Conservation (phyloP, 1,140 invertebrate species). For the Globodera ellingtonae region DNA sequence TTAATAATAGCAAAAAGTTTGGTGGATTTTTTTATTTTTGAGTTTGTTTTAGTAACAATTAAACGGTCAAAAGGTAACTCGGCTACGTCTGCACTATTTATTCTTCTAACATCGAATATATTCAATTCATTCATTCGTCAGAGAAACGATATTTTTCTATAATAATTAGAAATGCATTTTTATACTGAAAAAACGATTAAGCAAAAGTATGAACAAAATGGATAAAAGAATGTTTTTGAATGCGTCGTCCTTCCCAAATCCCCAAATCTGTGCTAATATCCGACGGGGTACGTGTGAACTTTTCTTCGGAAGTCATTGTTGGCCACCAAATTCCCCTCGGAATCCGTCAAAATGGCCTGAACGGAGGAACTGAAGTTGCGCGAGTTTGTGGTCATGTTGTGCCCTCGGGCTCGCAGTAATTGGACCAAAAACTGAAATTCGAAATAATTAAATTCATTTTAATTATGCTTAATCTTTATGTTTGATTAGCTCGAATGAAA, state of each 20-base stretch:
- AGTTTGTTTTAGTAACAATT: too few relatives aligned
- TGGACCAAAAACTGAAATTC: slow-evolving; percentile 41
- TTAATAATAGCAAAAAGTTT: too few relatives aligned
- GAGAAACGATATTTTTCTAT: too few relatives aligned
- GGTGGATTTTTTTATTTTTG: too few relatives aligned
- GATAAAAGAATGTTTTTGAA: neutral
- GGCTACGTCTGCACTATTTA: too few relatives aligned
- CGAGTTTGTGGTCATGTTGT: slow-evolving; percentile 44
- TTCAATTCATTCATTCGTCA: too few relatives aligned
- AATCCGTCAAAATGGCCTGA: slow-evolving; percentile 49
- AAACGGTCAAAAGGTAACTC: too few relatives aligned
- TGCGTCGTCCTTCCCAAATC: neutral
- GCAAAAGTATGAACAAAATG: neutral
- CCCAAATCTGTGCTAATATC: slow-evolving; percentile 34
- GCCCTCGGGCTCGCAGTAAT: slow-evolving; percentile 34
- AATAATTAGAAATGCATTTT: too few relatives aligned
- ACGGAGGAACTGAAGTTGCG: slow-evolving; percentile 36
- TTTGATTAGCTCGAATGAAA: slow-evolving; percentile 1
- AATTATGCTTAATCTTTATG: neutral
- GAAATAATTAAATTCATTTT: neutral
- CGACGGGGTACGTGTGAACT: slow-evolving; percentile 51
- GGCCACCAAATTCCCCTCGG: slow-evolving; percentile 32
- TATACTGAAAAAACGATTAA: too few relatives aligned
- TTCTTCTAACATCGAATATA: too few relatives aligned
- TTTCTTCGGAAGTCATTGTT: slow-evolving; percentile 44